phyloP scores from a whole-genome alignment of 1,140 invertebrate genomes.

The Brachionus manjavacas region DNA sequence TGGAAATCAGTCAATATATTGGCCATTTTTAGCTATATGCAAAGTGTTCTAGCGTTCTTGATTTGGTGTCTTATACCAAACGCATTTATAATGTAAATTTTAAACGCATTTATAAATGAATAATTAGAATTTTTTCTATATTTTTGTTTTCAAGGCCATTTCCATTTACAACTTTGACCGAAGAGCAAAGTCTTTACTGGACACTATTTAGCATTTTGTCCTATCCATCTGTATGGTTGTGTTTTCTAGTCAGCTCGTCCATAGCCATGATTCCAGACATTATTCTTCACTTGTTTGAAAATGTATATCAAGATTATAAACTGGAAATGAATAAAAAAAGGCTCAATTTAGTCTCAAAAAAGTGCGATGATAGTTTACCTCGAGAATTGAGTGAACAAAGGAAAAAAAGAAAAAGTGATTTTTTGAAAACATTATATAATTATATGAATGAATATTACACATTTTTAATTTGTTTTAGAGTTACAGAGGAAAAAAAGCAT shows the following conservation, averaged over 20 bases:
- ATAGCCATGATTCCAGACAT: constrained; percentile 65
- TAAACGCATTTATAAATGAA: too few species aligned
- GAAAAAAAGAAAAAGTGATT: not conserved
- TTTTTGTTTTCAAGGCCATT: not conserved
- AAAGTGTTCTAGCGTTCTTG: not conserved
- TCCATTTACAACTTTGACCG: constrained; percentile 41
- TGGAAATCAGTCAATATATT: constrained; percentile 10
- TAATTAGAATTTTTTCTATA: not conserved
- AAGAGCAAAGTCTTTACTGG: constrained; percentile 60
- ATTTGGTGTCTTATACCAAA: not conserved
- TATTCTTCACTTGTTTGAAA: constrained; percentile 46
- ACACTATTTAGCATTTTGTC: constrained; percentile 63
- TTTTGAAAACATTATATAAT: too few species aligned
- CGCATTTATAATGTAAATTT: constrained; percentile 35
- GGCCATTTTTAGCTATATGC: not conserved
- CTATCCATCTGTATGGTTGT: constrained; percentile 63
- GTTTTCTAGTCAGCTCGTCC: constrained; percentile 61
- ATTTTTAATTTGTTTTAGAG: not conserved
- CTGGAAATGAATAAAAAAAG: not conserved
- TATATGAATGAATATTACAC: too few species aligned
- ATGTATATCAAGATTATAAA: constrained; percentile 40
- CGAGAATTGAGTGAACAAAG: not conserved
- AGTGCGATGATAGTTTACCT: not conserved
- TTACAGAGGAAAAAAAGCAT: not conserved
- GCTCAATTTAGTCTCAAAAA: not conserved